Base-by-base conservation (phyloP, 2,113 vertebrate genomes). In the Podilymbus podiceps region DNA sequence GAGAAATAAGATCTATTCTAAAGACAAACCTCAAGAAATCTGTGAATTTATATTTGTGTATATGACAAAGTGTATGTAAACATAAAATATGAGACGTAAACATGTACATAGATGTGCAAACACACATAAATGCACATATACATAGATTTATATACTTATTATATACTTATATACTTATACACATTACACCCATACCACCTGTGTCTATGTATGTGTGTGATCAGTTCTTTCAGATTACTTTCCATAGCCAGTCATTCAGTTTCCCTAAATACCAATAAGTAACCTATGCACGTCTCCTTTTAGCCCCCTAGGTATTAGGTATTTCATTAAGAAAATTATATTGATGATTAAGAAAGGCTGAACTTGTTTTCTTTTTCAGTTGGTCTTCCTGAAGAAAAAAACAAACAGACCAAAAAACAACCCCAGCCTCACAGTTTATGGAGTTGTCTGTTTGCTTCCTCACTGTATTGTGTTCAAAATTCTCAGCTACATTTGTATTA, bases 391-490 rank as follows among this genome's bases (percentile, higher is more conserved):
- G 53, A 27, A 47, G 58, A 35, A 82, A 46, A 58, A 38, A 38
- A 38, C 38, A 38, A 38, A 38, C 38, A 38, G 38, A 38, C 38
- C 38, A 38, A 38, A 38, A 38, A 11, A 6, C 8, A 15, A 21
- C 1, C 0, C 0, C 2, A 21, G 2, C 25, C 7, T 38, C 9
- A 62, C 15, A 46, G 53, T 71, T 46, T 42, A 44, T 13, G 1
- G 5, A 50, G 15, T 24, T 58, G 28, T 47, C 25, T 55, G 1
- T 58, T 85, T 76, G 16, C 19, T 46, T 74, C 23, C 23, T 63
- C 24, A 69, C 11, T 19, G 3, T 9, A 24, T 49, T 33, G 7
- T 21, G 46, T 56, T 58, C 42, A 42, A 42, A 42, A 42, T 42
- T 42, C 9, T 42, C 42, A 42, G 42, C 42, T 42, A 42, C 42